Base-by-base conservation (phyloP, 2,888 invertebrate genomes). In the Geotrupes spiniger region DNA sequence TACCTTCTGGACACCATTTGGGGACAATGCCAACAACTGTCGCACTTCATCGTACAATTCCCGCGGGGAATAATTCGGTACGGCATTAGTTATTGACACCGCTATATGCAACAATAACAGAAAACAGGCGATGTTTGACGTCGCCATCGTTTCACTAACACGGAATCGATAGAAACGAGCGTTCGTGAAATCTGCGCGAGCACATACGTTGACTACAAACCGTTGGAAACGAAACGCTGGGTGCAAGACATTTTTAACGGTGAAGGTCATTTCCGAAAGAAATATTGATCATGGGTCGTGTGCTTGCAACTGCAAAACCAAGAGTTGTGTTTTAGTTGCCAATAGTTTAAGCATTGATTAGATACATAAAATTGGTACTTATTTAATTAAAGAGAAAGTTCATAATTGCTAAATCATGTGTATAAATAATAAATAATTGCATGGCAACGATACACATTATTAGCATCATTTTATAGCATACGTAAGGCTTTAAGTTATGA, bases 11-110 rank as follows among this genome's bases (percentile, higher is more conserved):
- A 48, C 28, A 17, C 36, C 39, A 29, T 48, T 68, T 64, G 42
- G 72, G 61, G 12, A 53, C 58, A 46, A 60, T 53, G 51, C 74
- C 39, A 80, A 70, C 29, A 80, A 67, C 47, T 76, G 75, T 53
- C 76, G 71, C 36, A 80, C 74, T 64, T 79, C 78, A 54, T 77
- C 74, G 58, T 77, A 79, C 59, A 79, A 76, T 42, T 73, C 74
- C 31, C 46, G 39, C 38, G 41, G 41, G 29, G 39, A 39, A 25
- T 47, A 42, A 14, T 44, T 26, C 48, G 63, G 53, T 46, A 53
- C 40, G 10, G 51, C 46, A 37, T 44, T 47, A 31, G 27, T n/a
- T n/a, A n/a, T n/a, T n/a, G n/a, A 27, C 28, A n/a, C 27, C 36
- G 56, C 61, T 37, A 57, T 57, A 47, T 56, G 56, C 46, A 63